These are phyloP conservation scores for Pelmatolapia mariae DNA, from an alignment of 2,113 vertebrate genomes.

Conservation along the genomic window DNA sequence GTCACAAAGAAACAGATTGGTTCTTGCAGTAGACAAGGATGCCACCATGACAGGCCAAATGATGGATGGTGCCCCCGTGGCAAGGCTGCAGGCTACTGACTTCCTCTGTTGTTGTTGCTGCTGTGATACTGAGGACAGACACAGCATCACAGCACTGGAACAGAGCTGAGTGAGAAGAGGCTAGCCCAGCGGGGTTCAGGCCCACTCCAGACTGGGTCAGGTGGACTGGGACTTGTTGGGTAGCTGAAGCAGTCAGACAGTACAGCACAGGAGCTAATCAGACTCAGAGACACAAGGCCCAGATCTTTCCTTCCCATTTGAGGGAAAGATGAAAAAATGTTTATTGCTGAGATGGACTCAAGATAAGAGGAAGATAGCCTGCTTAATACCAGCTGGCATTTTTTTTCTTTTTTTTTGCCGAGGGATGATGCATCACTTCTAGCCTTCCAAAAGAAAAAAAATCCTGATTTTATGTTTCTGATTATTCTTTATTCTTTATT, in stretches of 20 bases:
- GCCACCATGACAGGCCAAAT: slow-evolving; percentile 43
- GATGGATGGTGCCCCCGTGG: slow-evolving; percentile 51
- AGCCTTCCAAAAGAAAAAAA: background rate
- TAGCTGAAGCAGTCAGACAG: background rate
- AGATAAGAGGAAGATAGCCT: background rate
- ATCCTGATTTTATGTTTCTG: background rate
- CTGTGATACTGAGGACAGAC: slow-evolving; percentile 47
- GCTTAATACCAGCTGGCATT: slow-evolving; percentile 1
- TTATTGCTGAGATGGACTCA: background rate
- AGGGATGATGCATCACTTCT: background rate
- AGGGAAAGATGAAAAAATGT: background rate
- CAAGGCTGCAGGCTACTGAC: slow-evolving; percentile 49
- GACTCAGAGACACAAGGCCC: slow-evolving; percentile 1
- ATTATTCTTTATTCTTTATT: background rate
- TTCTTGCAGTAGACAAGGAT: background rate
- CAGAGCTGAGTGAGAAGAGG: slow-evolving; percentile 12
- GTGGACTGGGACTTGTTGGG: background rate
- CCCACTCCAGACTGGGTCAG: slow-evolving; percentile 15
- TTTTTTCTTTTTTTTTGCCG: fast-evolving
- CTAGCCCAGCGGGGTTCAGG: background rate
- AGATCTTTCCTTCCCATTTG: slow-evolving; percentile 2
- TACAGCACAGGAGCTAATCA: background rate
- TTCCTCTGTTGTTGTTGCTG: slow-evolving; percentile 46
- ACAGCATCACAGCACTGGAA: slow-evolving; percentile 50
- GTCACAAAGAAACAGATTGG: background rate